Conservation (phyloP, 2,888 invertebrate species). For the Linyphia triangularis region DNA sequence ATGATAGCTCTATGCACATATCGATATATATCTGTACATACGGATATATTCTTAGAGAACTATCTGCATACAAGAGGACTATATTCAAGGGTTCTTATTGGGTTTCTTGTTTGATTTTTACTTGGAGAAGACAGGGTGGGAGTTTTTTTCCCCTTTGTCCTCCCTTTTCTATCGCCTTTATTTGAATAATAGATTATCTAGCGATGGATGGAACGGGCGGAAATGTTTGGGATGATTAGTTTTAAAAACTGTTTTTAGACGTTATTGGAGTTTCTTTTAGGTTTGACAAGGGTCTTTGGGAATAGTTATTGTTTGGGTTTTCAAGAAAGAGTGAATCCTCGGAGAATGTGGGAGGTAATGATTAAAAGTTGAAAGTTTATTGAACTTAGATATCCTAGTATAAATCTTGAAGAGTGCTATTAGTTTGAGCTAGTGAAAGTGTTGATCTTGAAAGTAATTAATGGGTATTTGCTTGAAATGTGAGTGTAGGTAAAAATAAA, state of each 20-base stretch:
- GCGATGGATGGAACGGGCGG: constrained; percentile 21
- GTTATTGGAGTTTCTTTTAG: not conserved
- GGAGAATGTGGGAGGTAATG: not conserved
- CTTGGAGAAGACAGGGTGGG: constrained; percentile 28
- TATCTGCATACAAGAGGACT: constrained; percentile 54
- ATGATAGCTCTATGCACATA: constrained; percentile 64
- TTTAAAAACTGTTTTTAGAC: constrained; percentile 54
- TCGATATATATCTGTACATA: constrained; percentile 54
- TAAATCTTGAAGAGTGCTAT: too few species aligned
- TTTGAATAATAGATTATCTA: constrained; percentile 34
- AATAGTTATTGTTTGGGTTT: not conserved
- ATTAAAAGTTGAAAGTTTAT: not conserved
- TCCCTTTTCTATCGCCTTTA: not conserved
- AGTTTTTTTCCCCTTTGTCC: constrained; percentile 1
- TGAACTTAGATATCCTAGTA: not conserved
- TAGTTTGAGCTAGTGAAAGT: too few species aligned
- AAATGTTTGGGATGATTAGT: constrained; percentile 34
- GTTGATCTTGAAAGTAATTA: too few species aligned
- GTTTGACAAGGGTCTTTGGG: not conserved
- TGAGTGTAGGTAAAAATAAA: too few species aligned
- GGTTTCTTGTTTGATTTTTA: constrained; percentile 26
- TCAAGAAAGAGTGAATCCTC: not conserved
- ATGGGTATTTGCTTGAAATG: too few species aligned
- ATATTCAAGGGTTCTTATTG: constrained; percentile 53
- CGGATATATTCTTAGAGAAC: constrained; percentile 14